phyloP scores from a whole-genome alignment of 2,888 invertebrate species.

The Tolmerus cingulatus region DNA sequence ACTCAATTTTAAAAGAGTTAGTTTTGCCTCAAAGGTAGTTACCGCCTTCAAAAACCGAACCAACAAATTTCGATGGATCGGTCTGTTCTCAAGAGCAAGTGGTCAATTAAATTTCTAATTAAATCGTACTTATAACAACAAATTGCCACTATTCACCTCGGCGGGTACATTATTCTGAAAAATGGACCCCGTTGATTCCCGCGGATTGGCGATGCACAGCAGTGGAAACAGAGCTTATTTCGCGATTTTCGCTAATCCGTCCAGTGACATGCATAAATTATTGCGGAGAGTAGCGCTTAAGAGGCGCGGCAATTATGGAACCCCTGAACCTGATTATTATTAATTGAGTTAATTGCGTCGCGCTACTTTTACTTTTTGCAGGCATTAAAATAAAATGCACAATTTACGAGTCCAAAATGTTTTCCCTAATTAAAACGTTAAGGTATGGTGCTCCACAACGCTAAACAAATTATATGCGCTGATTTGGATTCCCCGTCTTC shows the following conservation, averaged over 20 bases:
- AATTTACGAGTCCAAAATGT: constrained; percentile 37
- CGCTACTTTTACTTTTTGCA: neutral
- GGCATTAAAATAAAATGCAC: constrained; percentile 14
- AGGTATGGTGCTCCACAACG: constrained; percentile 9
- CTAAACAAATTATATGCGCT: constrained; percentile 7
- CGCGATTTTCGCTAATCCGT: constrained; percentile 1
- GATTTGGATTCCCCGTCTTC: neutral
- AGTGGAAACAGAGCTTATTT: constrained; percentile 8
- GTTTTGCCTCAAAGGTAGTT: neutral
- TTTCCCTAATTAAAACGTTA: constrained; percentile 35
- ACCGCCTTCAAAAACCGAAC: neutral
- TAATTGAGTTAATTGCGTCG: constrained; percentile 25
- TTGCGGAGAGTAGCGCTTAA: neutral
- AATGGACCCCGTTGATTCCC: neutral
- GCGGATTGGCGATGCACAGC: neutral
- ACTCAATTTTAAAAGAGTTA: neutral
- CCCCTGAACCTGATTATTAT: constrained; percentile 7
- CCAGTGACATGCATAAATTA: neutral
- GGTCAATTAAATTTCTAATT: constrained; percentile 1
- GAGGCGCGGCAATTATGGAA: neutral
- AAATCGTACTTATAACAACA: neutral
- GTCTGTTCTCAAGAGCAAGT: neutral
- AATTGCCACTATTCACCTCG: neutral
- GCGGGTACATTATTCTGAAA: neutral
- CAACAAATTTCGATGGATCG: neutral